Evolutionary conservation across 2,113 vertebrate genomes (phyloP).

Genomic region (Agapornis roseicollis): DNA sequence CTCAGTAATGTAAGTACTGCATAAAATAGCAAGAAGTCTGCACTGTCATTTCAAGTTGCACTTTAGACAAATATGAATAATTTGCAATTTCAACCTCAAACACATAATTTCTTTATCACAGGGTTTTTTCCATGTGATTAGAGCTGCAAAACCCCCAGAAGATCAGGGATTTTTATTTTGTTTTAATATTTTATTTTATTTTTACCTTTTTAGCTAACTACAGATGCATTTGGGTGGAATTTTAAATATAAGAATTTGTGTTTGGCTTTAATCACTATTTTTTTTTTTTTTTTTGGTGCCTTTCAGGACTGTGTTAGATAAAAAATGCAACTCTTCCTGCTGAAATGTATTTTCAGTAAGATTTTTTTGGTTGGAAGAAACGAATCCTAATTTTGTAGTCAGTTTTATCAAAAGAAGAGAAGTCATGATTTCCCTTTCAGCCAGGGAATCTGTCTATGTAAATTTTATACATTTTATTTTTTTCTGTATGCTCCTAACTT

Average conservation of each 20-base stretch:
- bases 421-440: neutral
- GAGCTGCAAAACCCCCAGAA: neutral
- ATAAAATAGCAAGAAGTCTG: neutral
- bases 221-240: neutral
- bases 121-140: neutral
- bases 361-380: neutral
- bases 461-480: neutral
- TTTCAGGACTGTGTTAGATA: neutral
- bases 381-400: neutral
- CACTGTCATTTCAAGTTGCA: neutral
- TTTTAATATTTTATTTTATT: neutral
- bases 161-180: neutral
- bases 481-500: neutral
- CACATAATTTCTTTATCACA: neutral
- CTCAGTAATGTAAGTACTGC: neutral
- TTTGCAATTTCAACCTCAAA: conserved; percentile 1
- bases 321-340: neutral
- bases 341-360: neutral
- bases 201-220: neutral
- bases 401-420: neutral
- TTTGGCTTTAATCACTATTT: neutral
- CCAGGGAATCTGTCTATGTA: neutral
- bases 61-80: neutral
- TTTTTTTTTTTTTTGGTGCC: neutral
- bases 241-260: neutral